A percentile compares a stretch with the other conserved stretches of the same genome.
phyloP scores from a whole-genome alignment of 2,113 vertebrate species.

The Ciconia stormi region DNA sequence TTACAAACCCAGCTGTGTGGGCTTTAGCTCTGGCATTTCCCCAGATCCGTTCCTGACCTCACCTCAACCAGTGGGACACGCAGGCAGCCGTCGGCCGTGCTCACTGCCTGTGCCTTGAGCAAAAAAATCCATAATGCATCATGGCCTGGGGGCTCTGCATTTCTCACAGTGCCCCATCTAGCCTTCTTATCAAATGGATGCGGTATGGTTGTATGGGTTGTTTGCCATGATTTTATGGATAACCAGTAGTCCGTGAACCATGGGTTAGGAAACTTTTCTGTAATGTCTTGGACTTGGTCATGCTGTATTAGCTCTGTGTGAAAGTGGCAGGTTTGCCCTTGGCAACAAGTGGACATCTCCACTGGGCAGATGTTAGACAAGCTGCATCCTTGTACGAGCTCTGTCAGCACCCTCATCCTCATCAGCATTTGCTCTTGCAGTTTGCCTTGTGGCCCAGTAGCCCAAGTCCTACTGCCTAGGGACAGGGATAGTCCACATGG shows the following conservation, averaged over 20 bases:
- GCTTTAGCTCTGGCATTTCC: not conserved
- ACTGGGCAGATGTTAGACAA: not conserved
- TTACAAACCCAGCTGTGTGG: not conserved
- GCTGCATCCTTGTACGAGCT: not conserved
- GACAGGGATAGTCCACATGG: not conserved
- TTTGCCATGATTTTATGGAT: not conserved
- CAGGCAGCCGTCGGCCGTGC: not conserved
- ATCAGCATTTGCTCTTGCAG: not conserved
- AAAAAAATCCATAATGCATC: rapidly evolving
- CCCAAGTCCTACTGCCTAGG: not conserved
- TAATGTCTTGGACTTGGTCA: too few species aligned
- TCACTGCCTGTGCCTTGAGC: not conserved
- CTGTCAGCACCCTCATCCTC: not conserved
- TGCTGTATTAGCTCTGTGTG: rapidly evolving
- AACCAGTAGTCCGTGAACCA: not conserved
- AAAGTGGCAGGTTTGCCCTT: not conserved
- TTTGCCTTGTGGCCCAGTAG: not conserved
- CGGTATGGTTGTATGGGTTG: rapidly evolving
- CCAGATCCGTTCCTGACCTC: not conserved
- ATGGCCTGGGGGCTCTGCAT: not conserved
- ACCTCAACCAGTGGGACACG: rapidly evolving
- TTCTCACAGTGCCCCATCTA: rapidly evolving
- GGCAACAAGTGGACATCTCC: not conserved
- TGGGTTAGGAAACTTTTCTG: not conserved
- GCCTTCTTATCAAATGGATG: rapidly evolving